A percentile compares a stretch with the other conserved stretches of the same genome.
Evolutionary conservation across 2,797 vertebrate species (phyloP).

Genomic region (Coregonus sp.): DNA sequence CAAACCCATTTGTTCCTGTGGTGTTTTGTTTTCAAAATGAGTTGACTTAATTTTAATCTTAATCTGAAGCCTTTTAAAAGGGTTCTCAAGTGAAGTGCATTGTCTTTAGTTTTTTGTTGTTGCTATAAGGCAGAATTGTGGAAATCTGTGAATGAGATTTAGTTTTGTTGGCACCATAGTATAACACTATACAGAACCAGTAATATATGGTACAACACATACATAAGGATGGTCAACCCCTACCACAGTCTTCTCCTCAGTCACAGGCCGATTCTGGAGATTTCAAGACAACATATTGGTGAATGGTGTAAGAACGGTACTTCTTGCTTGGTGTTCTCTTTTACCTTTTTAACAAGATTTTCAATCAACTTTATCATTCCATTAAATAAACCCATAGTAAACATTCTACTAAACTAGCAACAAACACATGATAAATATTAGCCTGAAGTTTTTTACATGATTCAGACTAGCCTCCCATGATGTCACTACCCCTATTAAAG

Average conservation of each 20-base stretch:
- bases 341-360: constrained; percentile 25
- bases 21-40: constrained; percentile 11
- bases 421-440: constrained; percentile 28
- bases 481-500: constrained; percentile 38
- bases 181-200: constrained; percentile 1
- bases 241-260: not conserved
- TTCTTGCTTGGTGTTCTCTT: constrained; percentile 21
- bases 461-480: constrained; percentile 21
- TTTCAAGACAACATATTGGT: not conserved
- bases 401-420: constrained; percentile 28
- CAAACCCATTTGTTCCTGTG: constrained; percentile 4
- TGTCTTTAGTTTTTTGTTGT: not conserved
- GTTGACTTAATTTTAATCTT: not conserved
- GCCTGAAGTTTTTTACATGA: constrained; percentile 20
- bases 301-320: not conserved
- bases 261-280: not conserved
- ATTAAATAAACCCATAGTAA: constrained; percentile 35
- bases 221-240: not conserved
- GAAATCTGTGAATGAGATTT: not conserved
- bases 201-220: not conserved
- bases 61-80: too few species aligned
- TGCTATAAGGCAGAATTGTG: not conserved
- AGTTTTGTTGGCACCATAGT: not conserved
- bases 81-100: not conserved
- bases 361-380: constrained; percentile 29